Evolutionary conservation across 2,888 invertebrate genomes (phyloP).

Genomic region (Timema cristinae): DNA sequence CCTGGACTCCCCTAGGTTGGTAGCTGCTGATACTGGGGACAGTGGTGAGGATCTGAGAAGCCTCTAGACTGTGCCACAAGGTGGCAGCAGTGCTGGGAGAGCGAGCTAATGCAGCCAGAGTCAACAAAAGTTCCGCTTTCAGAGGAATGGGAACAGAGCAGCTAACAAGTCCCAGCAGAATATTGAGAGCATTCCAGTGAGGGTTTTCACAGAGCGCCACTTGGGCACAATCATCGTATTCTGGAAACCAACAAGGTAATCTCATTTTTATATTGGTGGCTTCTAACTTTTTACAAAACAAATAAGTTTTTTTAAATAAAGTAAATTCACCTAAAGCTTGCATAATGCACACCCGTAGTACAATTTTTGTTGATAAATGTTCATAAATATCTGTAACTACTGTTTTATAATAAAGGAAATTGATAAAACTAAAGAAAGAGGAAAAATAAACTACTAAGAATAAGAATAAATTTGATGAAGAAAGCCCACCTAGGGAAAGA

Average conservation of each 20-base stretch:
- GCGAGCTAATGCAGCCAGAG: constrained; percentile 75
- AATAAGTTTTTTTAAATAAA: no score
- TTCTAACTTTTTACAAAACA: no score
- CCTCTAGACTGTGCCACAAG: constrained; percentile 83
- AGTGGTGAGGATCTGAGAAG: constrained; percentile 72
- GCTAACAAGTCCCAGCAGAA: constrained; percentile 75
- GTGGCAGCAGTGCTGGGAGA: constrained; percentile 71
- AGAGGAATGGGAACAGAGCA: constrained; percentile 82
- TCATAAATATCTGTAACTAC: no score
- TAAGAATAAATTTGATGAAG: no score
- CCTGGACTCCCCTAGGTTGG: constrained; percentile 50
- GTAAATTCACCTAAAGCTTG: no score
- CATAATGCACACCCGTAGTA: no score
- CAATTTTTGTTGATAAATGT: no score
- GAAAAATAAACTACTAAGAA: no score
- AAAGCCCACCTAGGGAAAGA: no score
- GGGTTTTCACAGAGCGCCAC: constrained; percentile 82
- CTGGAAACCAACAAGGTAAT: constrained; percentile 29
- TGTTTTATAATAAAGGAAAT: no score
- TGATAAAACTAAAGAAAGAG: no score
- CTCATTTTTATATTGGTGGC: no score
- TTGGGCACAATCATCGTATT: constrained; percentile 74
- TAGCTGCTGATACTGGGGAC: constrained; percentile 59
- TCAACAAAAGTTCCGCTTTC: constrained; percentile 77
- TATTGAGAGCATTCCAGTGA: constrained; percentile 78